Evolutionary conservation across 2,113 vertebrate genomes (phyloP).

Genomic region (Myiopsitta monachus): DNA sequence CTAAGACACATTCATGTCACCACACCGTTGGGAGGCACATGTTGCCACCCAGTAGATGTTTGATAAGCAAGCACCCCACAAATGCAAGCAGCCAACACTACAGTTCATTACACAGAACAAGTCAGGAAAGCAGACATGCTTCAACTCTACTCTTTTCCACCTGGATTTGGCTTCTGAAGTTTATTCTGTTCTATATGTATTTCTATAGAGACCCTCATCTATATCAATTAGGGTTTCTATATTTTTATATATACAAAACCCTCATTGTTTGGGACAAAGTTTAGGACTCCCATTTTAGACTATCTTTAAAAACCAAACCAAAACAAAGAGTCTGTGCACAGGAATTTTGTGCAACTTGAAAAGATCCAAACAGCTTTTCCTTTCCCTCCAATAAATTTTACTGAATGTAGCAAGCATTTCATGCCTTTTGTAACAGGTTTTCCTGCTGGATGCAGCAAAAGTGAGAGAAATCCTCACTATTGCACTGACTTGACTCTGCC

Average conservation of each 20-base stretch:
- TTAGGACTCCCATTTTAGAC: not conserved
- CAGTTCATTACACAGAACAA: not conserved
- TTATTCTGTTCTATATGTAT: not conserved
- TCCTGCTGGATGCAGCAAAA: not conserved
- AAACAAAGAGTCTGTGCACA: not conserved
- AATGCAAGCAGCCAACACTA: not conserved
- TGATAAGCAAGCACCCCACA: not conserved
- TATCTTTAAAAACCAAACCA: not conserved
- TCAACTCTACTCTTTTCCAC: not conserved
- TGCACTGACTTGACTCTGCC: not conserved
- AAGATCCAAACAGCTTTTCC: not conserved
- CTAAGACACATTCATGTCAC: not conserved
- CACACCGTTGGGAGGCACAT: not conserved
- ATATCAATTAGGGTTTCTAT: not conserved
- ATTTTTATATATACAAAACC: not conserved
- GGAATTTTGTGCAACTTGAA: not conserved
- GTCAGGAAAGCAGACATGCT: not conserved
- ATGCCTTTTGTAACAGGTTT: not conserved
- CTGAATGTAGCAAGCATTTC: not conserved
- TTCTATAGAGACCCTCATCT: not conserved
- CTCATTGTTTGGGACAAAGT: not conserved
- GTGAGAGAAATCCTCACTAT: not conserved
- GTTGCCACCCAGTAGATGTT: not conserved
- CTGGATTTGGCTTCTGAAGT: not conserved
- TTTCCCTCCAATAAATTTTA: not conserved